phyloP scores from a whole-genome alignment of 2,888 invertebrate genomes.

The Erannis defoliaria region DNA sequence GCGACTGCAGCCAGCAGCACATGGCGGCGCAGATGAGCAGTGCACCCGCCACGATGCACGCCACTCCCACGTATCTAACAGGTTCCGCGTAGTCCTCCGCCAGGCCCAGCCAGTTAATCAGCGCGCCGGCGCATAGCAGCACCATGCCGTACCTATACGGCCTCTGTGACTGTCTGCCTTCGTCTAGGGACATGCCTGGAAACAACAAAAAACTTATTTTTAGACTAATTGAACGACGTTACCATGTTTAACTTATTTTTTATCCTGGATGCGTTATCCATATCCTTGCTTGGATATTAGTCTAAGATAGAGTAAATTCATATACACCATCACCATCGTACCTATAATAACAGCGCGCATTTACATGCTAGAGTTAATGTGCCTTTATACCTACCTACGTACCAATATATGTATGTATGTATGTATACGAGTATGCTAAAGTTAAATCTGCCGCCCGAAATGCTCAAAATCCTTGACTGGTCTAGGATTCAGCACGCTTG shows the following conservation, averaged over 20 bases:
- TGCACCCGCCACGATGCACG: slow-evolving; percentile 91
- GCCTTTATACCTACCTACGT: no score
- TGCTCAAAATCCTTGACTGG: no score
- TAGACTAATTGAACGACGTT: not conserved
- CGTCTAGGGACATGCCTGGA: slow-evolving; percentile 89
- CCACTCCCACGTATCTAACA: slow-evolving; percentile 90
- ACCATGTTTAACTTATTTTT: not conserved
- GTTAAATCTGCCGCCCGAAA: no score
- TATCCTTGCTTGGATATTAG: no score
- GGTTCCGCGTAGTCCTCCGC: slow-evolving; percentile 91
- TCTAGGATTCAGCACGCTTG: no score
- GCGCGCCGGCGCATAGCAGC: slow-evolving; percentile 89
- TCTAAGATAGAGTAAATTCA: no score
- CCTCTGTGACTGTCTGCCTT: slow-evolving; percentile 89
- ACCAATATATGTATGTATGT: no score
- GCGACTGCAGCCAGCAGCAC: slow-evolving; percentile 90
- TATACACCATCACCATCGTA: no score
- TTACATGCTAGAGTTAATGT: no score
- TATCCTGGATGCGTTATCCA: no score
- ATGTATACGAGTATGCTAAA: no score
- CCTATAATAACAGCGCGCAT: no score
- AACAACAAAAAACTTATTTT: slow-evolving; percentile 42
- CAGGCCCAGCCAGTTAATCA: slow-evolving; percentile 91
- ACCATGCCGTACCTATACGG: slow-evolving; percentile 92
- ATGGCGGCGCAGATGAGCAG: slow-evolving; percentile 91